Evolutionary conservation across 2,888 invertebrate species (phyloP).

Genomic region (Nysson spinosus): DNA sequence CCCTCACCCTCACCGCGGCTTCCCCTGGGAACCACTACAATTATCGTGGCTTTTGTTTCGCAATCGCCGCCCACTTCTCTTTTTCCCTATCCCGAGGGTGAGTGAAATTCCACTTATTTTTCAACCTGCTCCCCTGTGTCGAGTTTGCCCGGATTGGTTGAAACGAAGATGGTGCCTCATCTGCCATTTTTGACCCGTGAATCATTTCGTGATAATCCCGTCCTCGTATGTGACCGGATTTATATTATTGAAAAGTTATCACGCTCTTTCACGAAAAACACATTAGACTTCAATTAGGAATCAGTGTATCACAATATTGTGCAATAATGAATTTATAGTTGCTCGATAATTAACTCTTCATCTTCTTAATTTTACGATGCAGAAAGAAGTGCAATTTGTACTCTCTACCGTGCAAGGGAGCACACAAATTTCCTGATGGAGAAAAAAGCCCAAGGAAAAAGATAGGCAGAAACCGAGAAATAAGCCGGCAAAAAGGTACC

Average conservation of each 20-base stretch:
- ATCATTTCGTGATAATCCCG: conserved; percentile 30
- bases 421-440: too few species aligned
- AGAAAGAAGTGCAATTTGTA: too few species aligned
- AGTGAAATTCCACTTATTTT: conserved; percentile 55
- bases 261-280: too few species aligned
- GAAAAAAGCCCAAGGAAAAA: conserved; percentile 14
- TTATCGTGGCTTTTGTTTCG: conserved; percentile 73
- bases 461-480: conserved; percentile 39
- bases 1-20: conserved; percentile 3
- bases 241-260: too few species aligned
- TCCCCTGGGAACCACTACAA: conserved; percentile 60
- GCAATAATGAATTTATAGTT: too few species aligned
- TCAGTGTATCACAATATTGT: too few species aligned
- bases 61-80: conserved; percentile 59
- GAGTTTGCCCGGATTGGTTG: conserved; percentile 35
- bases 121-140: conserved; percentile 45
- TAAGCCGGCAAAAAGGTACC: conserved; percentile 51
- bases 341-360: too few species aligned
- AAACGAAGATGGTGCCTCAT: conserved; percentile 19
- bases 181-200: conserved; percentile 38
- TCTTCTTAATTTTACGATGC: too few species aligned
- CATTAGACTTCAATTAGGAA: too few species aligned
- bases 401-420: too few species aligned
- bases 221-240: too few species aligned
- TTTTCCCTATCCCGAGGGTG: conserved; percentile 47